Evolutionary conservation across 2,888 invertebrate species (phyloP).

Genomic region (Digitonthophagus gazella): DNA sequence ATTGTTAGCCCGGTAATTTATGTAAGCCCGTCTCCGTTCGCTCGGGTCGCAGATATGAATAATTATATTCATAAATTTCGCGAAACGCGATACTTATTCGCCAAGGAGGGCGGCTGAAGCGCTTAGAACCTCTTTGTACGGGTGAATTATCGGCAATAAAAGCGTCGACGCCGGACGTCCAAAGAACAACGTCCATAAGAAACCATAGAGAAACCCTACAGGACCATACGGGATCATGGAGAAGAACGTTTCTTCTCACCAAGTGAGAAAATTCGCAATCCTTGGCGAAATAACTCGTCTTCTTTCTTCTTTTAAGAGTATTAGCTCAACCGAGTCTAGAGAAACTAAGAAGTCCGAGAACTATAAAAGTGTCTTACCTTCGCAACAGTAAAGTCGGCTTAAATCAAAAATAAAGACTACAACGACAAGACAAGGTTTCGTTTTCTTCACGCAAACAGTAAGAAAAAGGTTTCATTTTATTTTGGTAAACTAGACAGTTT

Average conservation of each 20-base stretch:
- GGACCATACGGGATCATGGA: too few species aligned
- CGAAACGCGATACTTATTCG: neutral
- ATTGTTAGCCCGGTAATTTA: neutral
- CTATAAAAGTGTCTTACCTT: slow-evolving; percentile 12
- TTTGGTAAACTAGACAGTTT: too few species aligned
- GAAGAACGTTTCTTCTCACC: too few species aligned
- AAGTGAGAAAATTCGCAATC: slow-evolving; percentile 21
- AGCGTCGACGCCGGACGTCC: neutral
- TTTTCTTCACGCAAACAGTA: too few species aligned
- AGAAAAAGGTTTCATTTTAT: too few species aligned
- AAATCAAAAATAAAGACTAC: neutral
- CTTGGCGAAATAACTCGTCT: slow-evolving; percentile 5
- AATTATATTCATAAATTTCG: neutral
- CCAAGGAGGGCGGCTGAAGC: neutral
- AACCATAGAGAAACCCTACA: too few species aligned
- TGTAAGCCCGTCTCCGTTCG: neutral
- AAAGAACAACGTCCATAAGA: too few species aligned
- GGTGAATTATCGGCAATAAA: neutral
- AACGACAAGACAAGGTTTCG: too few species aligned
- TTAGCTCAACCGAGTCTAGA: neutral
- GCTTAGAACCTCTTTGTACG: neutral
- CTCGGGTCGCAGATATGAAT: neutral
- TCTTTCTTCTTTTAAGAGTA: too few species aligned
- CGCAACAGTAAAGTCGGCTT: neutral
- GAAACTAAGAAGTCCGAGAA: neutral